A percentile compares a stretch with the other conserved stretches of the same genome.
phyloP scores from a whole-genome alignment of 1,140 invertebrate species.

The Trypoxylus dichotomus region DNA sequence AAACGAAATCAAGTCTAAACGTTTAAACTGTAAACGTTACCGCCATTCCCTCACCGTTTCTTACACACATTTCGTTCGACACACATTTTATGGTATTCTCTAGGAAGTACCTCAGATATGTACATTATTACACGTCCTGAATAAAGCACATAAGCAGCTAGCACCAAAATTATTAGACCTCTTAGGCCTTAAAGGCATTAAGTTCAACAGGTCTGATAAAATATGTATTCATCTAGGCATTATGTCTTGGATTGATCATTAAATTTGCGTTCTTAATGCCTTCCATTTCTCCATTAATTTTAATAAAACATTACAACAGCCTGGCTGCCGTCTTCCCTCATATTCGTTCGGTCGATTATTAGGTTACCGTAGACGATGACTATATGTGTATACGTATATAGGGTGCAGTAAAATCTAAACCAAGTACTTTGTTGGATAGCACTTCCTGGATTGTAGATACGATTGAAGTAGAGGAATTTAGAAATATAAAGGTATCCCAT shows the following conservation, averaged over 20 bases:
- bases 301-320: neutral
- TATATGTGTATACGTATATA: no score
- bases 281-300: conserved; percentile 3
- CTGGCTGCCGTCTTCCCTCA: neutral
- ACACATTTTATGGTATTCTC: neutral
- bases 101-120: neutral
- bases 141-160: neutral
- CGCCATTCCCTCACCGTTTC: neutral
- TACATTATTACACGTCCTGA: neutral
- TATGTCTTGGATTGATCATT: conserved; percentile 7
- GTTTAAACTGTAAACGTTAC: no score
- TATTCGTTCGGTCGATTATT: neutral
- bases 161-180: neutral
- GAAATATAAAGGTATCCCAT: no score
- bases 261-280: conserved; percentile 2
- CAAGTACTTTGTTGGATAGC: no score
- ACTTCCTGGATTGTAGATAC: no score
- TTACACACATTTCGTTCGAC: neutral
- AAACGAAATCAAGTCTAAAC: no score
- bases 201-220: conserved; percentile 6
- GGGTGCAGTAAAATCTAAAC: no score
- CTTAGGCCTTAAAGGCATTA: neutral
- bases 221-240: neutral
- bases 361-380: no score
- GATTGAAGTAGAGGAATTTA: no score